A percentile compares a stretch with the other conserved stretches of the same genome.
phyloP scores from a whole-genome alignment of 2,113 vertebrate species.

The Halcyon malimbica region DNA sequence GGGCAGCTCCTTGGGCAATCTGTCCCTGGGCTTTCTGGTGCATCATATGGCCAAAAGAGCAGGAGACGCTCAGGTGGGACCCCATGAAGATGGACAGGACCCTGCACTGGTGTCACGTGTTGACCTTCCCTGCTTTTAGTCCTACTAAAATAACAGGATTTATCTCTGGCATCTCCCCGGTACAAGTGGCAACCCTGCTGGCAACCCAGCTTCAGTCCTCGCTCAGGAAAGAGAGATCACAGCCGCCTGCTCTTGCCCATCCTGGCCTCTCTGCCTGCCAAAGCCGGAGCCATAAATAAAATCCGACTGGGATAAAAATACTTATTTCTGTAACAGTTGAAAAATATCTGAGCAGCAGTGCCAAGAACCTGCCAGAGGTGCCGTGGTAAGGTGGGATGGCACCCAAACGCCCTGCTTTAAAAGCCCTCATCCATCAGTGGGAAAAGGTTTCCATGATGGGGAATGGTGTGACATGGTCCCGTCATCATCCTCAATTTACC shows the following conservation, averaged over 20 bases:
- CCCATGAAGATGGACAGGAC: background rate
- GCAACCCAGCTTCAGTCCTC: background rate
- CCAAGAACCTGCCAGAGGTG: slow-evolving; percentile 47
- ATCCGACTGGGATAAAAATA: slow-evolving; percentile 7
- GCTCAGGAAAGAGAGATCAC: background rate
- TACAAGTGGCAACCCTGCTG: too few species aligned
- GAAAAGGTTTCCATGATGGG: background rate
- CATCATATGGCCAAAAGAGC: background rate
- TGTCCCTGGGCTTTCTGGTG: background rate
- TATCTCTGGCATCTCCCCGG: background rate
- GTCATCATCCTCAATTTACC: fast-evolving
- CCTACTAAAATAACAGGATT: background rate
- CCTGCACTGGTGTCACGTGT: background rate
- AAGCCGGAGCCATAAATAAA: background rate
- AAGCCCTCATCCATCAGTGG: background rate
- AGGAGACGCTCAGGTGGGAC: background rate
- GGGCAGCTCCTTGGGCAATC: background rate
- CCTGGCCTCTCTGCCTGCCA: background rate
- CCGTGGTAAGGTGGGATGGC: background rate
- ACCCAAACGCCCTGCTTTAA: background rate
- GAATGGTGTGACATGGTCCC: fast-evolving
- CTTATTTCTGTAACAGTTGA: background rate
- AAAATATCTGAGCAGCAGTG: background rate
- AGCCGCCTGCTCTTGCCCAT: background rate
- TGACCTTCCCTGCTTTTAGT: background rate